These are phyloP conservation scores for Melanostigma gelatinosum DNA, from an alignment of 2,113 vertebrate genomes.

Conservation along the genomic window DNA sequence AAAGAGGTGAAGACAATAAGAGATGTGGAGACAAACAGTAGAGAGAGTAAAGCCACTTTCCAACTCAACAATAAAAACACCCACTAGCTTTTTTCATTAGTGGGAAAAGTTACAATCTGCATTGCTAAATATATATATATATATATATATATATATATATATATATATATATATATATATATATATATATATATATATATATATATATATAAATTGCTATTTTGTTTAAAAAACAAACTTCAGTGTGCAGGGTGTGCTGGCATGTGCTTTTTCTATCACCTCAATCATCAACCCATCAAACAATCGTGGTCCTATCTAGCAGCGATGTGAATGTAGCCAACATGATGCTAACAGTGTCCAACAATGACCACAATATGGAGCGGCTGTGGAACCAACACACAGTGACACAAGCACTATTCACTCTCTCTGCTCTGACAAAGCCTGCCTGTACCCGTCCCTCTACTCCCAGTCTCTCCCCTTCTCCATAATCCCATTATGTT, in stretches of 20 bases:
- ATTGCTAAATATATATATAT: not conserved
- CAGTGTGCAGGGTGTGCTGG: not conserved
- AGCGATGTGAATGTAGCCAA: no score
- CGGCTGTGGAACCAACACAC: not conserved
- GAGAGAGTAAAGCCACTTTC: not conserved
- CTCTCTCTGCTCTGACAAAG: conserved; percentile 17
- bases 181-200: no score
- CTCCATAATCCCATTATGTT: conserved; percentile 72
- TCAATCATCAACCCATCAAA: not conserved
- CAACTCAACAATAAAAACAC: not conserved
- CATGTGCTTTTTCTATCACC: not conserved
- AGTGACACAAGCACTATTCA: conserved; percentile 11
- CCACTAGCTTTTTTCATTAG: not conserved
- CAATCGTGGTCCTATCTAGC: not conserved
- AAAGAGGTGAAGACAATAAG: conserved; percentile 1
- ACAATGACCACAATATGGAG: not conserved
- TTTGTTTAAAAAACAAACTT: not conserved
- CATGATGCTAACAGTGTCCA: not conserved
- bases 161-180: no score
- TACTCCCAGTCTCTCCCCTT: not conserved
- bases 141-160: not conserved
- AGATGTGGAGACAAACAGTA: not conserved
- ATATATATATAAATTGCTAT: no score
- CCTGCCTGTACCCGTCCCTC: not conserved
- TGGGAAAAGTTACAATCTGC: not conserved